Evolutionary conservation across 2,888 invertebrate species (phyloP), one percentile per base, ranked within the genome.

Genomic region (Vanessa cardui): DNA sequence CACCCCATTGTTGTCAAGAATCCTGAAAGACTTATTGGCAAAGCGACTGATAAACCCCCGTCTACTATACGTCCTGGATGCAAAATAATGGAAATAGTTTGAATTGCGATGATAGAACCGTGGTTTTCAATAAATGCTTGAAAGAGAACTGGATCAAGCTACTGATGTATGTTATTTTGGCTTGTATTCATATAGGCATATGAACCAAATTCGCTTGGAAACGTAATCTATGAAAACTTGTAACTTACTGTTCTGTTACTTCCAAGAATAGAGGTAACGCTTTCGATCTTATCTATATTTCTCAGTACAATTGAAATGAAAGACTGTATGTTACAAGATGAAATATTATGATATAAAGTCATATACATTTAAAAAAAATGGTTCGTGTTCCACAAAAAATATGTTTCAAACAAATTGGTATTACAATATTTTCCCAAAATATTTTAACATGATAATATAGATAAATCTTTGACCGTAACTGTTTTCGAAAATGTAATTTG

Each of bases 21-120:
- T 68, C 68, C 67, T 72, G 76, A 74, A 68, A 76, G 77, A 83
- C 77, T 81, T 83, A 83, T 81, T 80, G 81, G 76, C 78, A 83
- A 83, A 81, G 81, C 77, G 65, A 73, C 69, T 80, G 80, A 83
- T 83, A 83, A 80, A 73, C 77, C 78, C 76, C 67, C 49, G 58
- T 73, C 46, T 49, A 59, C 62, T 44, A 64, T 68, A 68, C 62
- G 70, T 66, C 69, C 69, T 72, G 66, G 60, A 74, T 72, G 72
- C 66, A 70, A 74, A 73, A 73, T 75, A 75, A 74, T 74, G 68
- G 72, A 64, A 74, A 78, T 76, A 71, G 62, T 77, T 75, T 66
- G 70, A 74, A 73, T 74, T 73, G 68, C 66, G 58, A 70, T 67
- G 20, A 70, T 66, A 64, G 67, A 62, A 60, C 15, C 20, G 58